Evolutionary conservation across 1,140 invertebrate genomes (phyloP).

Genomic region (Plutomurus gul): DNA sequence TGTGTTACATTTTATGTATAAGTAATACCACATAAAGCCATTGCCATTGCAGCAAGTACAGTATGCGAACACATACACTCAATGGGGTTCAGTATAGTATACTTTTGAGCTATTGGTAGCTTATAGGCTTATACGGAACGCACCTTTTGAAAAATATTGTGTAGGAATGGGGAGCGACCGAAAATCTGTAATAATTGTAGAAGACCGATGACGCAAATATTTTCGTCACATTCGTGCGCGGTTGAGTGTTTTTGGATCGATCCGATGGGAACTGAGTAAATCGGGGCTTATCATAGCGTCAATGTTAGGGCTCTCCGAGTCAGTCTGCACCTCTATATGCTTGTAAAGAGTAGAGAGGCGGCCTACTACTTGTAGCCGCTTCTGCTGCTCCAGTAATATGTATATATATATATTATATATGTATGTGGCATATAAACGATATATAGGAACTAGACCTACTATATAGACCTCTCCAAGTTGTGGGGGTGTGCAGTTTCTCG

Average conservation of each 20-base stretch:
- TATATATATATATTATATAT: neutral
- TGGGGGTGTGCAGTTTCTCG: neutral
- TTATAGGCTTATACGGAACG: too few relatives aligned
- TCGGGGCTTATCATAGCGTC: neutral
- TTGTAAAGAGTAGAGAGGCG: too few relatives aligned
- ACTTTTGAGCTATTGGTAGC: too few relatives aligned
- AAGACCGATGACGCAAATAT: slow-evolving; percentile 44
- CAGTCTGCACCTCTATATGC: too few relatives aligned
- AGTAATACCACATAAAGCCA: too few relatives aligned
- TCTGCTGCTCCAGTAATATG: neutral
- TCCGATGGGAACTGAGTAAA: neutral
- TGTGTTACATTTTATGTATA: too few relatives aligned
- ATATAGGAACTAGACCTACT: neutral
- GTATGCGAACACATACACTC: too few relatives aligned
- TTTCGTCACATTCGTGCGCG: slow-evolving; percentile 47
- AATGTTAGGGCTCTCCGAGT: too few relatives aligned
- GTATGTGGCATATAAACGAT: neutral
- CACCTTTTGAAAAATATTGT: neutral
- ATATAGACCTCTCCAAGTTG: neutral
- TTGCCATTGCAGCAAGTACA: too few relatives aligned
- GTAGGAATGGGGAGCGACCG: neutral
- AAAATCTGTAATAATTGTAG: neutral
- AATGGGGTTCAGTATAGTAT: too few relatives aligned
- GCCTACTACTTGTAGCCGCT: too few relatives aligned
- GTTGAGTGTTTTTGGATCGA: slow-evolving; percentile 18